Evolutionary conservation across 2,113 vertebrate species (phyloP), one percentile per base, ranked within the genome.

Genomic region (Sinocyclocheilus anophthalmus): DNA sequence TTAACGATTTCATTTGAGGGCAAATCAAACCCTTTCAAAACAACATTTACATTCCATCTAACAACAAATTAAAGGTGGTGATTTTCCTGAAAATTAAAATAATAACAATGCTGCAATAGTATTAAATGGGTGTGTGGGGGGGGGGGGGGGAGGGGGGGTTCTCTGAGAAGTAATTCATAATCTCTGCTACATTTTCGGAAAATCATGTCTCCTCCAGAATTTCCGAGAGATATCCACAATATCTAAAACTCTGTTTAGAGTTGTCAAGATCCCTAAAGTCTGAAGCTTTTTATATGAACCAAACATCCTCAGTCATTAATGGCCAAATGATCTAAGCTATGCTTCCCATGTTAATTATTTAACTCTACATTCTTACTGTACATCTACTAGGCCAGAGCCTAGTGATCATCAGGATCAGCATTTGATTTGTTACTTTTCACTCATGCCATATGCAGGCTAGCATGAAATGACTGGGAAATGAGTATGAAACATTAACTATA

Each of bases 401-500:
- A 72, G 9, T 72, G 20, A 39, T 72, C 37, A n/a, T 22, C 20
- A 42, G 9, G 20, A 39, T 77, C 72, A 77, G 72, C 13, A 42
- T 65, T 69, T 83, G 13, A 30, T 61, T 72, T 55, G 8, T 63
- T 10, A 9, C 33, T 76, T 65, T 63, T 81, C 42, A 26, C 69
- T 76, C 24, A 48, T 77, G 18, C 61, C 59, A 33, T 48, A 63
- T 20, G 30, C 39, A 84, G 24, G 18, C 61, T 11, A 48, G 26
- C 11, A 45, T 78, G 22, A 81, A 82, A 84, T 70, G 8, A 59
- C 20, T n/a, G 33, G 37, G 24, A 85, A 76, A 72, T 53, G 18
- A 33, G 20, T 33, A 5, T 83, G 39, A 77, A 63, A n/a, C 37
- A 14, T 26, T 30, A 83, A 75, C 87, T 85, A 30, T 45, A 77